Percentiles rank a stretch among this genome's conserved stretches.
Conservation (phyloP, 2,797 vertebrate genomes). For the Cirrhinus molitorella region DNA sequence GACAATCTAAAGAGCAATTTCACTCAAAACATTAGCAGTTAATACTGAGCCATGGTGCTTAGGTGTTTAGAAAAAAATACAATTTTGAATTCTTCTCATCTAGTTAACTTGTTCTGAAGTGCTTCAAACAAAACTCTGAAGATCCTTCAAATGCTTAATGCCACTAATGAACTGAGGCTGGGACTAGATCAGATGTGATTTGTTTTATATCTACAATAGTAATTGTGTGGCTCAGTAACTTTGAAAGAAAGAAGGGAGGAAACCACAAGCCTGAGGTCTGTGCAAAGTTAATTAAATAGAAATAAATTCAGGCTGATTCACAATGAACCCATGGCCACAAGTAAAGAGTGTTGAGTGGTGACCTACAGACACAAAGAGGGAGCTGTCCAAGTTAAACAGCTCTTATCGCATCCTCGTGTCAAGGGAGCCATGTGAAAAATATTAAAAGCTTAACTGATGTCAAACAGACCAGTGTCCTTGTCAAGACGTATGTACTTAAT, state of each 20-base stretch:
- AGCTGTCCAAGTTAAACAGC: constrained; percentile 15
- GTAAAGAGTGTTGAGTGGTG: constrained; percentile 10
- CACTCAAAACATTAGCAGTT: constrained; percentile 17
- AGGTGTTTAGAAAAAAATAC: not conserved
- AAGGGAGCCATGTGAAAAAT: constrained; percentile 14
- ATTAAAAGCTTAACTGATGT: constrained; percentile 8
- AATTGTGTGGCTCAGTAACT: not conserved
- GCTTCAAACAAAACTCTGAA: not conserved
- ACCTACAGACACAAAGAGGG: constrained; percentile 19
- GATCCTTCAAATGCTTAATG: not conserved
- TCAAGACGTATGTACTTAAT: not conserved
- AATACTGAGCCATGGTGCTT: not conserved
- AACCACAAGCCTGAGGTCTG: constrained; percentile 6
- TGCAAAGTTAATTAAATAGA: constrained; percentile 53
- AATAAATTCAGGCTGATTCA: constrained; percentile 45
- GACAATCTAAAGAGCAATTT: constrained; percentile 22
- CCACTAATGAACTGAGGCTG: not conserved
- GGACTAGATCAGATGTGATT: not conserved
- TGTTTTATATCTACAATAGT: not conserved
- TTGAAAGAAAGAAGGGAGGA: not conserved
- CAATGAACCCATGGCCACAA: constrained; percentile 28
- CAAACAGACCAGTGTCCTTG: not conserved
- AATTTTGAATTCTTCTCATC: not conserved
- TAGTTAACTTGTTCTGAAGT: not conserved
- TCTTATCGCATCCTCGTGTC: not conserved